Base-by-base conservation (phyloP, 2,888 invertebrate species). In the Formica aserva region DNA sequence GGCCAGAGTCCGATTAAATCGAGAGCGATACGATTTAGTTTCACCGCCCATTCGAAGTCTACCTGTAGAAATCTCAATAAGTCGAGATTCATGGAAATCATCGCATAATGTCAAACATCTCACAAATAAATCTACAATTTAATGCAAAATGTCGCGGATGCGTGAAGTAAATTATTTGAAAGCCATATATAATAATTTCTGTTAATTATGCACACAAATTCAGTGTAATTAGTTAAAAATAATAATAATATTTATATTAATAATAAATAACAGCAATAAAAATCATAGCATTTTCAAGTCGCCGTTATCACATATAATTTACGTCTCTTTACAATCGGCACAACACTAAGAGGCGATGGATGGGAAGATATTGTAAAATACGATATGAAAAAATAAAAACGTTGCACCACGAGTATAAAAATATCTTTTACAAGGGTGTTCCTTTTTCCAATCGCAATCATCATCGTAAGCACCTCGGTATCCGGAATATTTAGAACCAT, bases 31-130 rank as follows among this genome's bases (percentile, higher is more conserved):
- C 85, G 85, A 65, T 82, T 85, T 18, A 83, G 5, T 15, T 26
- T 48, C 22, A 85, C 62, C 4, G 85, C 85, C 87, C 87, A 87
- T 75, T 83, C 82, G 22, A 82, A 85, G 67, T 82, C 86, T 87
- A 60, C 11, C n/a, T 41, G 29, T n/a, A 75, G 11, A 75, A 41
- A 41, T 45, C 3, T 45, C 15, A 15, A 22, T 63, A 45, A 75
- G 13, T 75, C 1, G 2, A 63, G 29, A 3, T 18, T 41, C 8
- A 41, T 29, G 4, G 45, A 45, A 45, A 18, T 15, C 18, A 45
- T 15, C 5, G 18, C 18, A 45, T 45, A 18, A 45, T 45, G 13
- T 45, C 3, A 45, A 15, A 45, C 13, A 5, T 45, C 3, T 45
- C 15, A 45, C 13, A 13, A 45, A 45, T 45, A 45, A 45, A 45